Evolutionary conservation across 2,888 invertebrate species (phyloP).

Genomic region (Malacosoma neustria): DNA sequence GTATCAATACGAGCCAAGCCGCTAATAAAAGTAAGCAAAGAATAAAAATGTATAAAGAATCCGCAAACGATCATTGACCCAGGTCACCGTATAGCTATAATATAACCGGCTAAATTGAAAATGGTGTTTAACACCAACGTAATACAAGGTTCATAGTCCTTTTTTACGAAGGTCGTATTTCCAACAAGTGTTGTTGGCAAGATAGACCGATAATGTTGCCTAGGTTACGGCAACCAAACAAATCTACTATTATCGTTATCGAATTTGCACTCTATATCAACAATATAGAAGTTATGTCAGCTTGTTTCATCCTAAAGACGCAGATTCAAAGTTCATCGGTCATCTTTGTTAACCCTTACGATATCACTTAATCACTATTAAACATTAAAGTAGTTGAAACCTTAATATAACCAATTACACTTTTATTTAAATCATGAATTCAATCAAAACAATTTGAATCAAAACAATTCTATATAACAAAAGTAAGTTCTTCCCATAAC

Average conservation of each 20-base stretch:
- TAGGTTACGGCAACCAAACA: constrained; percentile 49
- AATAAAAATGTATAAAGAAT: constrained; percentile 20
- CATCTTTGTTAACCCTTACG: neutral
- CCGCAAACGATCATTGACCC: constrained; percentile 47
- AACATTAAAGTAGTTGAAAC: too few species aligned
- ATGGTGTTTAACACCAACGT: neutral
- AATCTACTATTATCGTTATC: too few species aligned
- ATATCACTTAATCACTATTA: too few species aligned
- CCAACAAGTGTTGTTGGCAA: constrained; percentile 25
- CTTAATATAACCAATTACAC: too few species aligned
- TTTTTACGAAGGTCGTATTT: constrained; percentile 41
- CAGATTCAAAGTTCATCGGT: neutral
- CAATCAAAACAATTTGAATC: too few species aligned
- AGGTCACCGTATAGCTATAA: constrained; percentile 1
- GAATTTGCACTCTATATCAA: neutral
- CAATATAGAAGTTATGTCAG: too few species aligned
- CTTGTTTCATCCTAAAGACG: neutral
- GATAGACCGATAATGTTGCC: constrained; percentile 57
- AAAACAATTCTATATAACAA: too few species aligned
- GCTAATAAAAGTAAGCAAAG: neutral
- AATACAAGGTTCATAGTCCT: neutral
- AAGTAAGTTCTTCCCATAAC: too few species aligned
- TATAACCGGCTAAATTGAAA: neutral
- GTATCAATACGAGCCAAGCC: too few species aligned
- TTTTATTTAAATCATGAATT: too few species aligned